These are phyloP conservation scores for Pangasianodon gigas DNA, from an alignment of 2,113 vertebrate genomes.

Conservation along the genomic window DNA sequence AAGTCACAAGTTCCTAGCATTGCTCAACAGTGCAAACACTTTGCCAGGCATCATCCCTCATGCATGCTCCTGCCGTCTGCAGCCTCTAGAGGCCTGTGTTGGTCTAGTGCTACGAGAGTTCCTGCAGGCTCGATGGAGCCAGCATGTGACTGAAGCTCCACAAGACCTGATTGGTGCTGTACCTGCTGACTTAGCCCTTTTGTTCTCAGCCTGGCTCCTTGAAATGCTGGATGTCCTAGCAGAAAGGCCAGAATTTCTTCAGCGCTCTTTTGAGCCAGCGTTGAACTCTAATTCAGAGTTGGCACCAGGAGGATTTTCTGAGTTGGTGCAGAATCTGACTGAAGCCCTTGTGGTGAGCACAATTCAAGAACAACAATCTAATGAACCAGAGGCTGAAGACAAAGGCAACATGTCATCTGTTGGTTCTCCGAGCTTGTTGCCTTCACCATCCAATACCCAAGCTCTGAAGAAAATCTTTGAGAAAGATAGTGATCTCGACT, in stretches of 20 bases:
- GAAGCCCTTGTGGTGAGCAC: constrained; percentile 66
- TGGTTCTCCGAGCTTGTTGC: constrained; percentile 11
- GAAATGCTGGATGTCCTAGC: constrained; percentile 76
- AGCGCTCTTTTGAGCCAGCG: constrained; percentile 80
- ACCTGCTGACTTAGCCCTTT: constrained; percentile 71
- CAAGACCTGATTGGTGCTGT: constrained; percentile 63
- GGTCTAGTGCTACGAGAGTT: constrained; percentile 81
- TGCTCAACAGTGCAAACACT: constrained; percentile 69
- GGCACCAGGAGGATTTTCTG: constrained; percentile 69
- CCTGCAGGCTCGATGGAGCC: constrained; percentile 84
- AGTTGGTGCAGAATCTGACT: constrained; percentile 75
- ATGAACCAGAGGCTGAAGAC: background rate
- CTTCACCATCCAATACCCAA: constrained; percentile 2
- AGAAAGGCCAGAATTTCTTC: constrained; percentile 72
- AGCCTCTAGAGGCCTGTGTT: constrained; percentile 85
- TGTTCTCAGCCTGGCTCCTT: constrained; percentile 82
- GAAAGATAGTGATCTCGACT: constrained; percentile 77
- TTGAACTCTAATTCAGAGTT: constrained; percentile 70
- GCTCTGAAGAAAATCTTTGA: constrained; percentile 77
- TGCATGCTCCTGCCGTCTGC: constrained; percentile 80
- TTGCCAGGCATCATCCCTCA: constrained; percentile 77
- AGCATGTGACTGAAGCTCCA: constrained; percentile 66
- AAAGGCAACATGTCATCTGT: constrained; percentile 27
- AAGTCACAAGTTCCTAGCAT: constrained; percentile 69
- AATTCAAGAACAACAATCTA: constrained; percentile 6